Percentiles rank a stretch among this genome's conserved stretches.
Evolutionary conservation across 2,113 vertebrate genomes (phyloP).

Genomic region (Pristiophorus japonicus): DNA sequence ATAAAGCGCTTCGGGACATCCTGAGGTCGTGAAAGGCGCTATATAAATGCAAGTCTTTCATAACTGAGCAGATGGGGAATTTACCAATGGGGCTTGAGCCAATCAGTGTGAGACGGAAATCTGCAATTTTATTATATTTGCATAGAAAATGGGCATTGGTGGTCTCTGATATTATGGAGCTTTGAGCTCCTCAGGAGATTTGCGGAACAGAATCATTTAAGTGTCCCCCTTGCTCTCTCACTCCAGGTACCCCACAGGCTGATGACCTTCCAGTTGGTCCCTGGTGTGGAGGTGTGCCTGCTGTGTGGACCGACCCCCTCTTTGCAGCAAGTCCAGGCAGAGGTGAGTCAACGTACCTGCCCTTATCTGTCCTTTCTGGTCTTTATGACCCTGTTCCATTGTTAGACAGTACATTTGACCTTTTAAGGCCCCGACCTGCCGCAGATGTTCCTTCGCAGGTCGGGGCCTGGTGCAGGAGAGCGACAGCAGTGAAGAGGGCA

Average conservation of each 20-base stretch:
- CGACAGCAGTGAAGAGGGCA: too few relatives aligned
- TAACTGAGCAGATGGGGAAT: too few relatives aligned
- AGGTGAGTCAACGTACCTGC: conserved; percentile 40
- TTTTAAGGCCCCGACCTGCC: too few relatives aligned
- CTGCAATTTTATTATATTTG: not conserved
- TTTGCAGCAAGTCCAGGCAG: conserved; percentile 59
- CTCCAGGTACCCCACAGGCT: conserved; percentile 71
- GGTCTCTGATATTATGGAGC: not conserved
- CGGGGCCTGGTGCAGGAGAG: too few relatives aligned
- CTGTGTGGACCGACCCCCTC: conserved; percentile 76
- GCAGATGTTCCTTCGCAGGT: too few relatives aligned
- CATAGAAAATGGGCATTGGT: not conserved
- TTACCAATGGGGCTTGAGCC: not conserved
- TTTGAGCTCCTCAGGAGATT: not conserved
- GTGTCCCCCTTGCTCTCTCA: not conserved
- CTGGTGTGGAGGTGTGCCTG: conserved; percentile 66
- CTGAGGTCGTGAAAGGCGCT: too few relatives aligned
- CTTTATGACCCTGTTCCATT: too few relatives aligned
- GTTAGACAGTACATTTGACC: too few relatives aligned
- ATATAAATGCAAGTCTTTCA: too few relatives aligned
- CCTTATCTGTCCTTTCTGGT: too few relatives aligned
- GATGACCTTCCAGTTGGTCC: conserved; percentile 73
- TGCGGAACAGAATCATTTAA: not conserved
- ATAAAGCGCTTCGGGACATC: too few relatives aligned
- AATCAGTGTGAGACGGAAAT: not conserved